These are phyloP conservation scores for Polyergus mexicanus DNA, from an alignment of 1,140 invertebrate species.

Conservation along the genomic window DNA sequence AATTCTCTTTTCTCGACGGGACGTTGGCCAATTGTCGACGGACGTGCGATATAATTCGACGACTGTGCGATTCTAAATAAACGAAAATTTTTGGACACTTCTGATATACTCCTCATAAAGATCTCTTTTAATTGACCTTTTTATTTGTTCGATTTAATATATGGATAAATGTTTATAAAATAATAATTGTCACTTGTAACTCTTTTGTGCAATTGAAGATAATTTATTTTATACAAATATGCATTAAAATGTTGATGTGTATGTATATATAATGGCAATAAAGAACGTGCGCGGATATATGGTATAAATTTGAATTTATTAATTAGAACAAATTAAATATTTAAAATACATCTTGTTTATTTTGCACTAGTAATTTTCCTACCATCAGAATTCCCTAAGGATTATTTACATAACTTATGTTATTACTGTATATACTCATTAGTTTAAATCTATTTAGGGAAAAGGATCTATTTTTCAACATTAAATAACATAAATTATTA, in stretches of 20 bases:
- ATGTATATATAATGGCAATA: neutral
- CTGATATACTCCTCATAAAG: neutral
- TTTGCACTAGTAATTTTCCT: neutral
- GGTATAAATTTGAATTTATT: constrained; percentile 21
- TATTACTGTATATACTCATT: neutral
- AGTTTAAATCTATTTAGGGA: neutral
- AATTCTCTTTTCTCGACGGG: neutral
- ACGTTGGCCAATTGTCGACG: neutral
- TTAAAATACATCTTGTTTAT: neutral
- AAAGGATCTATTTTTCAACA: neutral
- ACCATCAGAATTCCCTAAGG: neutral
- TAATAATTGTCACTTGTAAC: neutral
- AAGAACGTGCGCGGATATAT: neutral
- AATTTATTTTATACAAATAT: neutral
- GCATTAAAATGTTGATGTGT: neutral
- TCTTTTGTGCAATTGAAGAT: neutral
- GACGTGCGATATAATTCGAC: constrained; percentile 4
- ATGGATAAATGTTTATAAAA: neutral
- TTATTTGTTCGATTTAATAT: neutral
- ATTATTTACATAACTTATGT: neutral
- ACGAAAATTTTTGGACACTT: neutral
- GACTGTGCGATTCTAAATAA: neutral
- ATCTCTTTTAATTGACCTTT: neutral
- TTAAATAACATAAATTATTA: constrained; percentile 2
- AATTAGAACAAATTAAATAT: constrained; percentile 8